phyloP scores from a whole-genome alignment of 2,888 invertebrate genomes.

The Bruchidius siliquastri region DNA sequence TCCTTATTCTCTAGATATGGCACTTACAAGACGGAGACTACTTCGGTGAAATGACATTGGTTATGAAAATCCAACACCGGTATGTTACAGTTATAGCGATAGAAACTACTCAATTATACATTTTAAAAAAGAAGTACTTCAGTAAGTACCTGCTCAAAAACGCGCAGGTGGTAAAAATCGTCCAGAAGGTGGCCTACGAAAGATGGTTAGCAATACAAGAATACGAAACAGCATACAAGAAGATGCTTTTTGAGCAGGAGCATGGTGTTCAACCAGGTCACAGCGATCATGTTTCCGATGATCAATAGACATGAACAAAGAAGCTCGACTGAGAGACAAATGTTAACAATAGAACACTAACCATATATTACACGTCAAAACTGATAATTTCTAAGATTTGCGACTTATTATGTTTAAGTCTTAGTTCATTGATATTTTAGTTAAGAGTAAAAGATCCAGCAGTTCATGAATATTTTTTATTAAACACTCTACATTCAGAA shows the following conservation, averaged over 20 bases:
- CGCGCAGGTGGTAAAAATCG: conserved; percentile 13
- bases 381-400: too few relatives aligned
- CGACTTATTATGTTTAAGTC: too few relatives aligned
- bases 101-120: conserved; percentile 57
- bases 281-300: too few relatives aligned
- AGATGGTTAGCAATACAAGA: conserved; percentile 13
- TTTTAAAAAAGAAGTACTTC: conserved; percentile 53
- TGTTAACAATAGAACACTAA: too few relatives aligned
- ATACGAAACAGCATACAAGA: conserved; percentile 21
- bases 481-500: too few relatives aligned
- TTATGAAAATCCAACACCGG: conserved; percentile 54
- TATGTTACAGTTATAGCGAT: conserved; percentile 56
- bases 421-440: too few relatives aligned
- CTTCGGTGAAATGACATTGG: conserved; percentile 59
- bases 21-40: conserved; percentile 34
- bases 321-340: too few relatives aligned
- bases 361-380: too few relatives aligned
- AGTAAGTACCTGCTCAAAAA: conserved; percentile 31
- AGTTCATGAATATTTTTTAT: too few relatives aligned
- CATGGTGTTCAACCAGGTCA: background rate
- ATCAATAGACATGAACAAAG: too few relatives aligned
- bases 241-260: conserved; percentile 19
- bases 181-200: conserved; percentile 16
- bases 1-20: conserved; percentile 10
- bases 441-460: too few relatives aligned